phyloP scores from a whole-genome alignment of 2,888 invertebrate genomes.

The Agrenia bidenticulata region DNA sequence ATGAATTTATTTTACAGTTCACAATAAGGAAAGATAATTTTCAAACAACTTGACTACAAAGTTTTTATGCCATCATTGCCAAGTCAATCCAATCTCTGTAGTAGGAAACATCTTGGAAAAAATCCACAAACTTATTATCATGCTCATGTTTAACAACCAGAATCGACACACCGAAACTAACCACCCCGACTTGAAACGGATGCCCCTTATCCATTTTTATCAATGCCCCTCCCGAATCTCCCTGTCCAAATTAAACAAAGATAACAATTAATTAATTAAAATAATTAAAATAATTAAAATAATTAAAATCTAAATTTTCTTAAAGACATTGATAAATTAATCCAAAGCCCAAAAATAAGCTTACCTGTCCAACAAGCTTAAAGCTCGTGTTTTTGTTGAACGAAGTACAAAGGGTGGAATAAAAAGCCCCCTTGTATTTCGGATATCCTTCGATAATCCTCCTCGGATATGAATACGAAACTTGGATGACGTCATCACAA shows the following conservation, averaged over 20 bases:
- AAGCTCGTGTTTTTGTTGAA: background rate
- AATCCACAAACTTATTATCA: conserved; percentile 39
- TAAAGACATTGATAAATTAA: no score
- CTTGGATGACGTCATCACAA: conserved; percentile 20
- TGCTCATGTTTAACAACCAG: conserved; percentile 1
- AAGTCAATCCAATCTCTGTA: conserved; percentile 44
- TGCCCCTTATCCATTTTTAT: conserved; percentile 11
- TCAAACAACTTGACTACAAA: no score
- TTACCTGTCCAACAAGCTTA: background rate
- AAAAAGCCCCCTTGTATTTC: conserved; percentile 35
- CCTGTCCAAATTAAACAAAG: no score
- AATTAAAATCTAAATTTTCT: no score
- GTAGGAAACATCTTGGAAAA: conserved; percentile 41
- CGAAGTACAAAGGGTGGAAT: conserved; percentile 35
- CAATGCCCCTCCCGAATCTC: conserved; percentile 43
- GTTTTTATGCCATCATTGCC: conserved; percentile 32
- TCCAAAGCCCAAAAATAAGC: no score
- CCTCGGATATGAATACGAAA: conserved; percentile 8
- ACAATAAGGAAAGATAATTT: no score
- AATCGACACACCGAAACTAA: background rate
- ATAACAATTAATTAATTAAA: no score
- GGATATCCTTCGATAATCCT: conserved; percentile 22
- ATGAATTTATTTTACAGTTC: no score
- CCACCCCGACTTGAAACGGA: conserved; percentile 20
- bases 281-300: no score